Conservation (phyloP, 2,888 invertebrate genomes). For the Xestoiulus laeticollis region DNA sequence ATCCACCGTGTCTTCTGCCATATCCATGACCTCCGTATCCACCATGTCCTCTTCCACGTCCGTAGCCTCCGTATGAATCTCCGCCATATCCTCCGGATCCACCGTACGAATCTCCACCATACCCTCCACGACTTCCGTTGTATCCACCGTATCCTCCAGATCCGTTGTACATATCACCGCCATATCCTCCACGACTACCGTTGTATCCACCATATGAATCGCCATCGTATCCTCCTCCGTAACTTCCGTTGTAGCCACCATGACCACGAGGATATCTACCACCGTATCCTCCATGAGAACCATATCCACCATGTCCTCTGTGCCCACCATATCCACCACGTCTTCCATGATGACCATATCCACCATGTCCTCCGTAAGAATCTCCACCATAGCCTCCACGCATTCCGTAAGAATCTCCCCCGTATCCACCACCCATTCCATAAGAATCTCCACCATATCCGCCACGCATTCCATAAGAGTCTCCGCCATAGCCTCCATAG, state of each 20-base stretch:
- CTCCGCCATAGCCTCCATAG: conserved; percentile 29
- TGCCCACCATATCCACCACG: conserved; percentile 19
- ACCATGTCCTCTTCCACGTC: background rate
- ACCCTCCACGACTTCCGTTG: background rate
- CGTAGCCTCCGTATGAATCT: background rate
- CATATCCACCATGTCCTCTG: background rate
- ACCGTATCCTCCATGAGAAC: background rate
- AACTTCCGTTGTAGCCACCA: conserved; percentile 20
- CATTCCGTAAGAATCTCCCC: background rate
- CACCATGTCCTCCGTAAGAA: no score
- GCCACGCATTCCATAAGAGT: no score
- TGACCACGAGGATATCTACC: background rate
- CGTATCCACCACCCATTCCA: background rate
- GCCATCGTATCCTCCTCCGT: background rate
- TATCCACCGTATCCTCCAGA: background rate
- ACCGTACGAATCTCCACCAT: background rate
- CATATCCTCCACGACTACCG: background rate
- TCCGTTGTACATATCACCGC: background rate
- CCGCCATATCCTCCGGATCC: background rate
- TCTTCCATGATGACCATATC: background rate
- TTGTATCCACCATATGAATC: conserved; percentile 36
- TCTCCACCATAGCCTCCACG: conserved; percentile 28
- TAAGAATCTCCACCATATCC: background rate
- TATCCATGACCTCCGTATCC: background rate
- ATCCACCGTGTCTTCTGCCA: background rate